Evolutionary conservation across 2,797 vertebrate genomes (phyloP).

Genomic region (Heterohyrax brucei): DNA sequence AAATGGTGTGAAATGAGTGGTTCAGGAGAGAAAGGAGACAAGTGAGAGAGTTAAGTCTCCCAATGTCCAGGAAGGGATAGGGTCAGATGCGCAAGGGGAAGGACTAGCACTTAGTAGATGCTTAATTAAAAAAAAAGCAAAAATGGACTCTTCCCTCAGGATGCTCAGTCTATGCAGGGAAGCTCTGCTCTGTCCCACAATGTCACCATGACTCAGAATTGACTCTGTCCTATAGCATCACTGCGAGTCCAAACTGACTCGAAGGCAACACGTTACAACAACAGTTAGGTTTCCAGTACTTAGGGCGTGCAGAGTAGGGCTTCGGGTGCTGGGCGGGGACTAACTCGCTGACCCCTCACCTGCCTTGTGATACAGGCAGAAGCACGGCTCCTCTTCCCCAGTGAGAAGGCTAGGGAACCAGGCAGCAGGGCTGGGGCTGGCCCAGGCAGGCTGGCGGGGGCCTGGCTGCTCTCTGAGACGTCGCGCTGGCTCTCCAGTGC

Average conservation of each 20-base stretch:
- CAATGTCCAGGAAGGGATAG: background rate
- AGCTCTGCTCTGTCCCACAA: no score
- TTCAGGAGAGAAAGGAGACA: background rate
- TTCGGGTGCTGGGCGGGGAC: background rate
- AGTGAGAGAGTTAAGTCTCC: background rate
- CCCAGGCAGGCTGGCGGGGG: background rate
- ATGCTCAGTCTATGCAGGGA: background rate
- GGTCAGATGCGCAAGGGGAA: background rate
- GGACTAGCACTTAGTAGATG: background rate
- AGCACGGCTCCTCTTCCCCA: background rate
- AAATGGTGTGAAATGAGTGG: no score
- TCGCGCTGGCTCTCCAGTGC: background rate
- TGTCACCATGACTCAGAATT: no score
- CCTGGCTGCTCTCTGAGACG: background rate
- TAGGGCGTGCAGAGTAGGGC: no score
- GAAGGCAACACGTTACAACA: background rate
- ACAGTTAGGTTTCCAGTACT: no score
- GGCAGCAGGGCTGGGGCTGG: background rate
- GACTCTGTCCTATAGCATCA: no score
- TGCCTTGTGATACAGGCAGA: background rate
- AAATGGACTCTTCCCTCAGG: background rate
- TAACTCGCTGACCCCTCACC: background rate
- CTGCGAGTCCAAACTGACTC: no score
- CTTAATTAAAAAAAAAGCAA: background rate
- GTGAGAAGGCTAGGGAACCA: background rate